phyloP scores from a whole-genome alignment of 2,888 invertebrate genomes.

The Nephrotoma appendiculata region DNA sequence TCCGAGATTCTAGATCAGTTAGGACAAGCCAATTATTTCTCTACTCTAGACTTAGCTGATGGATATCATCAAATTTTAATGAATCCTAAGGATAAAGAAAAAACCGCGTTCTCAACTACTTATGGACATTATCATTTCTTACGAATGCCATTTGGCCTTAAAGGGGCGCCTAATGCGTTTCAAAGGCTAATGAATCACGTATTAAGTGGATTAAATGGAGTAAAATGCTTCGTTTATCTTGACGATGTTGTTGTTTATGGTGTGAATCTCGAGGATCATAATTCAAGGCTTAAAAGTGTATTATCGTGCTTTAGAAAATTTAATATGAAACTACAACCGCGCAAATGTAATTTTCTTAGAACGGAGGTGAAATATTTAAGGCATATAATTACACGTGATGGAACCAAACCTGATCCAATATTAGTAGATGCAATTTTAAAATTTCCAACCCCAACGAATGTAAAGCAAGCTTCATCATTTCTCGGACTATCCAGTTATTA shows the following conservation, averaged over 20 bases:
- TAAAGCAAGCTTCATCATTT: slow-evolving; percentile 19
- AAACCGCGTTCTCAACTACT: slow-evolving; percentile 14
- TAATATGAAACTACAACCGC: slow-evolving; percentile 16
- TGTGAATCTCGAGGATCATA: slow-evolving; percentile 16
- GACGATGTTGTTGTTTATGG: slow-evolving; percentile 10
- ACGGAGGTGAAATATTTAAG: slow-evolving; percentile 14
- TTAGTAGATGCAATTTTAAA: slow-evolving; percentile 17
- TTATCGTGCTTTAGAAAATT: slow-evolving; percentile 13
- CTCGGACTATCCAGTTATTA: slow-evolving; percentile 19
- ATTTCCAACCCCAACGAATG: slow-evolving; percentile 15
- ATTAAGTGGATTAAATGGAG: background rate
- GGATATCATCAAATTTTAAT: slow-evolving; percentile 12
- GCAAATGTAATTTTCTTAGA: slow-evolving; percentile 15
- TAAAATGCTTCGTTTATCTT: background rate
- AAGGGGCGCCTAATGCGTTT: background rate
- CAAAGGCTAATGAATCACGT: background rate
- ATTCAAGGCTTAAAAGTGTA: slow-evolving; percentile 12
- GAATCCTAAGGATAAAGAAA: slow-evolving; percentile 9
- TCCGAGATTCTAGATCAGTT: slow-evolving; percentile 11
- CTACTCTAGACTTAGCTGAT: slow-evolving; percentile 11
- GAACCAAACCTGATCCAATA: slow-evolving; percentile 17
- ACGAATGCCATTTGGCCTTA: background rate
- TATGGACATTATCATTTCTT: background rate
- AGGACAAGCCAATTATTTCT: slow-evolving; percentile 10
- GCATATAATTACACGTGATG: slow-evolving; percentile 6